These are phyloP conservation scores for Thereva unica DNA, from an alignment of 2,888 invertebrate genomes.

Conservation along the genomic window DNA sequence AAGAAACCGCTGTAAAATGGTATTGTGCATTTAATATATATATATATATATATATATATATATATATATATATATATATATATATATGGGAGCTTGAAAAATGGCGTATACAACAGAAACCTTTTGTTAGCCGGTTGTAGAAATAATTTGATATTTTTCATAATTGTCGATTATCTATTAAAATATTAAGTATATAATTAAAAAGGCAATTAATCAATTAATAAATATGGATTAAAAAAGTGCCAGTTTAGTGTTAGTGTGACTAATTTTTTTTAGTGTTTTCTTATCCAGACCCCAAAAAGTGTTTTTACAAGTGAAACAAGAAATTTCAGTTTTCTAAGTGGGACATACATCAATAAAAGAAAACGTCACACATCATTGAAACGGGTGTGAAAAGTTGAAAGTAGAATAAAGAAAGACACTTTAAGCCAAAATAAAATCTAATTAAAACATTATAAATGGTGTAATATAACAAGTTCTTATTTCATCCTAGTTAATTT, in stretches of 20 bases:
- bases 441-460: background rate
- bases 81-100: conserved; percentile 58
- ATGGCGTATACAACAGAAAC: conserved; percentile 68
- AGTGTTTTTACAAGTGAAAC: conserved; percentile 23
- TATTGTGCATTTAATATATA: conserved; percentile 8
- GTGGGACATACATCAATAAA: conserved; percentile 34
- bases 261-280: conserved; percentile 24
- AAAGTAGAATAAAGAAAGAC: conserved; percentile 17
- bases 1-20: conserved; percentile 1
- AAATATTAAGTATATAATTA: conserved; percentile 3
- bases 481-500: conserved; percentile 3
- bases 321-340: conserved; percentile 25
- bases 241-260: conserved; percentile 6
- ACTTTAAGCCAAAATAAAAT: background rate
- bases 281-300: conserved; percentile 20
- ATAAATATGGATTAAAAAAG: background rate
- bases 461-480: conserved; percentile 14
- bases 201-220: background rate
- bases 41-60: too few relatives aligned
- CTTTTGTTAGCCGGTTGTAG: conserved; percentile 62
- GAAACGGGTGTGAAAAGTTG: conserved; percentile 16
- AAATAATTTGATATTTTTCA: conserved; percentile 17
- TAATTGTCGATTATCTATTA: conserved; percentile 1
- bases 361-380: conserved; percentile 33
- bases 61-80: too few relatives aligned